These are phyloP conservation scores for Elysia crispata DNA, from an alignment of 2,888 invertebrate species.

Conservation along the genomic window DNA sequence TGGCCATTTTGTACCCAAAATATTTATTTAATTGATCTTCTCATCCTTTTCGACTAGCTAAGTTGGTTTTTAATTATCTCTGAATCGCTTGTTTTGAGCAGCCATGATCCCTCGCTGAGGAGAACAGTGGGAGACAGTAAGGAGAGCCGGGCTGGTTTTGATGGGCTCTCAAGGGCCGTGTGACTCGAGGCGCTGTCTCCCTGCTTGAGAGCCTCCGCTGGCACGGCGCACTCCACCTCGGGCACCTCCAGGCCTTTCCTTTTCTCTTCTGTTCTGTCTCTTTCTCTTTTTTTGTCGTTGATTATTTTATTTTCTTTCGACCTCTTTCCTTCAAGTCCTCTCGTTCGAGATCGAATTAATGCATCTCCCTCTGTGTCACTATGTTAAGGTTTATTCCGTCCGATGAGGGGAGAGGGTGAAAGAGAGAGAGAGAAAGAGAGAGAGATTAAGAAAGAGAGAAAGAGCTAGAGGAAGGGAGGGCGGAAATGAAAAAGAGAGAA, in stretches of 20 bases:
- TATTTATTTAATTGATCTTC: conserved; percentile 54
- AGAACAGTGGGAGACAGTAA: neutral
- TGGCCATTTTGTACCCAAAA: conserved; percentile 54
- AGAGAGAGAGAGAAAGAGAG: conserved; percentile 24
- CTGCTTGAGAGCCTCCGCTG: conserved; percentile 20
- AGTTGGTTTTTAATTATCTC: conserved; percentile 54
- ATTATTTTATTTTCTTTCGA: neutral
- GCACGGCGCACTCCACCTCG: conserved; percentile 22
- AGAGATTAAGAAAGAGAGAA: conserved; percentile 24
- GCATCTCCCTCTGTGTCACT: neutral
- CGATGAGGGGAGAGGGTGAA: neutral
- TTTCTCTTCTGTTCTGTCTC: conserved; percentile 10
- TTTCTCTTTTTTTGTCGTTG: conserved; percentile 3
- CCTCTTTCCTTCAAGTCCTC: neutral
- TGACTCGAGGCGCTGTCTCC: conserved; percentile 40
- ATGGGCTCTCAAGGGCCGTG: neutral
- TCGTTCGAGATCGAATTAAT: neutral
- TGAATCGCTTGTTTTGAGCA: conserved; percentile 52
- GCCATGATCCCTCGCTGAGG: conserved; percentile 12
- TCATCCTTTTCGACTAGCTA: conserved; percentile 42
- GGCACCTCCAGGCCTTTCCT: neutral
- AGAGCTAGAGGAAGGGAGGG: conserved; percentile 1
- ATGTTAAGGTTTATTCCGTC: neutral
- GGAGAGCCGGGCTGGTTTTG: neutral
- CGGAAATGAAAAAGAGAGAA: neutral